Conservation (phyloP, 1,140 invertebrate genomes). For the Lordiphosa clarofinis region DNA sequence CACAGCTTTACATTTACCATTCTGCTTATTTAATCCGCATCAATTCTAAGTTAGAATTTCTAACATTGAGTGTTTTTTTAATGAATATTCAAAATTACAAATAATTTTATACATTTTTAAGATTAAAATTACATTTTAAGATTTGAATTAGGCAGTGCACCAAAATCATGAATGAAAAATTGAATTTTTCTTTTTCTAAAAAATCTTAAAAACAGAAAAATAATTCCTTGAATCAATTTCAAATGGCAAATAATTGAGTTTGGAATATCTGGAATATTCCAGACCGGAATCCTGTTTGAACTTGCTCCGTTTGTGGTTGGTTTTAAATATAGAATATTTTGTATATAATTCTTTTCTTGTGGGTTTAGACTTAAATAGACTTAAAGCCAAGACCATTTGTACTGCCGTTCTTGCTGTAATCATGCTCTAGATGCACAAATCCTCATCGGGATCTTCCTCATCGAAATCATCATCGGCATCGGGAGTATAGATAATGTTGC, state of each 20-base stretch:
- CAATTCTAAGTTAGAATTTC: too few species aligned
- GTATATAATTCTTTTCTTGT: constrained; percentile 34
- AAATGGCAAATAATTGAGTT: constrained; percentile 29
- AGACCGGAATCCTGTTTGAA: constrained; percentile 20
- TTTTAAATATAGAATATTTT: constrained; percentile 4
- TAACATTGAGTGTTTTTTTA: too few species aligned
- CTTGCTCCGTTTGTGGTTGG: constrained; percentile 3
- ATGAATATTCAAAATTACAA: too few species aligned
- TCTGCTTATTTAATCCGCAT: too few species aligned
- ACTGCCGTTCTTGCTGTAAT: constrained; percentile 40
- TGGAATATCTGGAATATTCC: background rate
- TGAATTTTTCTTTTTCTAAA: too few species aligned
- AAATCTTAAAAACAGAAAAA: too few species aligned
- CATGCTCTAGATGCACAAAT: constrained; percentile 53
- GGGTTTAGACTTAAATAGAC: constrained; percentile 50
- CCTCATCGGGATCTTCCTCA: constrained; percentile 82
- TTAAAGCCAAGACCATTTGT: constrained; percentile 75
- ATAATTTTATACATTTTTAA: too few species aligned
- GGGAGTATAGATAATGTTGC: constrained; percentile 81
- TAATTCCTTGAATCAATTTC: background rate
- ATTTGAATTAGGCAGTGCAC: too few species aligned
- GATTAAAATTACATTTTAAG: too few species aligned
- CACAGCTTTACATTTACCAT: too few species aligned
- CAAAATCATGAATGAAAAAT: too few species aligned
- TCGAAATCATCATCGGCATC: constrained; percentile 82